Evolutionary conservation across 53 echinoderm and acorn worm species (phyloP), one percentile per base, ranked within the genome.

Genomic region (Pentamera pediparva): DNA sequence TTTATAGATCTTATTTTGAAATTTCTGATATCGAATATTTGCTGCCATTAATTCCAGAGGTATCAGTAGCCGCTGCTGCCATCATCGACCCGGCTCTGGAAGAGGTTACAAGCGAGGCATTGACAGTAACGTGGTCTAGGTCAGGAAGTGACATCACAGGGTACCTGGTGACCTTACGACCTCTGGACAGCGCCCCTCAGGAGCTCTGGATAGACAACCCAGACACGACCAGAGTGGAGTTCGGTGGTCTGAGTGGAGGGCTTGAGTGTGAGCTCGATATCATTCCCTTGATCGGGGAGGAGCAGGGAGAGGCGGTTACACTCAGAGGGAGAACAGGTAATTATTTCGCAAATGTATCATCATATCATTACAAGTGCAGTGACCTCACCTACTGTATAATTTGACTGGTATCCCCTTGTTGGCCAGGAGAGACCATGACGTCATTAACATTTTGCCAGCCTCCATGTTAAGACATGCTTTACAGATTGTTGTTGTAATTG

Each of bases 81-180:
- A 87, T 93, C 6, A 34, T 80, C 6, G 76, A 56, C 25, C 70
- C 86, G 19, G 36, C 84, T 0, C 34, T 80, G 15, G 43, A n/a
- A n/a, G n/a, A 79, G 30, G 37, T 81, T 49, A 86, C 86, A 5
- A 47, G 75, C 19, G 56, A 80, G 28, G 52, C 84, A 25, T 53
- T 93, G 17, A 74, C 77, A 5, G 82, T 84, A 3, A 76, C 86
- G 10, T 93, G 93, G 93, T 79, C 73, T 18, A 86, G 70, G 63
- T 89, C 93, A 62, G 56, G 32, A 12, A 89, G 84, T 12, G 86
- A 86, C 37, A 74, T 93, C 40, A 93, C 80, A 13, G 93, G 93
- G 22, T 93, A 93, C 74, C 86, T 75, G 45, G 74, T 89, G 31
- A 33, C 75, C 28, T 79, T 93, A 22, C 56, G 47, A 5, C 84